These are phyloP conservation scores for Clitarchus hookeri DNA, from an alignment of 2,888 invertebrate species.

Conservation along the genomic window DNA sequence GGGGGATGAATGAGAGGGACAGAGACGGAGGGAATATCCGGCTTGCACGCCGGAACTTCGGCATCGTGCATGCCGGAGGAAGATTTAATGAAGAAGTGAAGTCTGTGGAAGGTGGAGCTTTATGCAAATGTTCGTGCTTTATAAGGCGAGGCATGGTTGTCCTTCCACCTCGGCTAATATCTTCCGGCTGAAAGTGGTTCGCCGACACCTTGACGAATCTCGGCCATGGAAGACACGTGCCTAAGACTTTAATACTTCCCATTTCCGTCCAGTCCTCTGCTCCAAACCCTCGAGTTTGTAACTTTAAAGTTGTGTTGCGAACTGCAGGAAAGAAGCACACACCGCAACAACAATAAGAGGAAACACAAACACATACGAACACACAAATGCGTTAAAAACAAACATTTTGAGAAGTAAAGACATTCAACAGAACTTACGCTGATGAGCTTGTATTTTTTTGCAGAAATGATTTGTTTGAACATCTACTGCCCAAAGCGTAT, in stretches of 20 bases:
- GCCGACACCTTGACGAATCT: not conserved
- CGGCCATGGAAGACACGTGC: not conserved
- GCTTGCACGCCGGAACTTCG: no score
- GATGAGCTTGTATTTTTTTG: no score
- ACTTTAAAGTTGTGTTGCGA: no score
- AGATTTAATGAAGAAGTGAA: constrained; percentile 25
- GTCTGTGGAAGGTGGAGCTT: constrained; percentile 16
- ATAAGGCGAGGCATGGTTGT: not conserved
- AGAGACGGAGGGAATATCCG: not conserved
- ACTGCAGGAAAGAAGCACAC: no score
- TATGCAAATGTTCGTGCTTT: constrained; percentile 21
- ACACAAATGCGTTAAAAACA: no score
- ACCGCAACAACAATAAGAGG: no score
- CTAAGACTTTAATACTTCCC: not conserved
- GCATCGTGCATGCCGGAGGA: not conserved
- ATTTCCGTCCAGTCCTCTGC: not conserved
- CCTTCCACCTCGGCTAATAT: not conserved
- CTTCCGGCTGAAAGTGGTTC: not conserved
- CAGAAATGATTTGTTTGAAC: no score
- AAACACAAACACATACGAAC: no score
- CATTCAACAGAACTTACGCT: no score
- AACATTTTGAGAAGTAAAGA: no score
- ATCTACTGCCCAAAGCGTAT: no score
- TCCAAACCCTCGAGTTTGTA: not conserved
- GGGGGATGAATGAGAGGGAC: not conserved